Conservation (phyloP, 2,797 vertebrate genomes). For the Eulemur mongoz region DNA sequence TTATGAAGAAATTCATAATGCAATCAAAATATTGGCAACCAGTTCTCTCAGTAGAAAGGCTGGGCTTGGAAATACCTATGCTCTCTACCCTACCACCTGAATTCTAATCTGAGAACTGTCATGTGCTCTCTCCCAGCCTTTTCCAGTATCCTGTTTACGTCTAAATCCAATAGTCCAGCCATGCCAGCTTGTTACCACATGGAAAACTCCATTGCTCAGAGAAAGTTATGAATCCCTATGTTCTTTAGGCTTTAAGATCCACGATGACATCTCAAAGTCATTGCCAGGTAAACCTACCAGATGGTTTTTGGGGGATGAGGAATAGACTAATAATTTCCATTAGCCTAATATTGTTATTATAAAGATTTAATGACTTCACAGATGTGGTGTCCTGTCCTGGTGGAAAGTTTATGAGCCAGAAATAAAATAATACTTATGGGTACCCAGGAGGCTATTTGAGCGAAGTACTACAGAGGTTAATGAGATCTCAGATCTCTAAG, state of each 20-base stretch:
- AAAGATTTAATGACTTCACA: constrained; percentile 73
- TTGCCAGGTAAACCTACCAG: constrained; percentile 81
- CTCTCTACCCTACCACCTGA: constrained; percentile 55
- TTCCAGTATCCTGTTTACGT: constrained; percentile 71
- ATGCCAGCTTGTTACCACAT: constrained; percentile 77
- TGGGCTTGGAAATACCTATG: constrained; percentile 70
- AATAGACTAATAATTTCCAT: constrained; percentile 81
- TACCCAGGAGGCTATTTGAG: constrained; percentile 59
- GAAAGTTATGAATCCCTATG: constrained; percentile 72
- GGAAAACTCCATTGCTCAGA: constrained; percentile 76
- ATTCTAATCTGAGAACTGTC: constrained; percentile 65
- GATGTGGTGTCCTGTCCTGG: constrained; percentile 74
- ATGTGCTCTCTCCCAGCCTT: constrained; percentile 48
- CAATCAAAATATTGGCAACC: constrained; percentile 70
- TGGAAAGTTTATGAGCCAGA: constrained; percentile 70
- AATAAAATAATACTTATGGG: constrained; percentile 76
- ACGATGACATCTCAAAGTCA: constrained; percentile 78
- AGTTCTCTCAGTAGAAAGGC: background rate
- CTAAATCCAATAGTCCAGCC: constrained; percentile 70
- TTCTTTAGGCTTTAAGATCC: constrained; percentile 79
- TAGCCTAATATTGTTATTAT: constrained; percentile 69
- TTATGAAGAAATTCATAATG: constrained; percentile 69
- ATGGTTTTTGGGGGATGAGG: constrained; percentile 69
- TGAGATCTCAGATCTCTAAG: constrained; percentile 51
- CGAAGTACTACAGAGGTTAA: constrained; percentile 36